These are phyloP conservation scores for Geopemphigus sp. DNA, from an alignment of 1,140 invertebrate genomes.

Conservation along the genomic window DNA sequence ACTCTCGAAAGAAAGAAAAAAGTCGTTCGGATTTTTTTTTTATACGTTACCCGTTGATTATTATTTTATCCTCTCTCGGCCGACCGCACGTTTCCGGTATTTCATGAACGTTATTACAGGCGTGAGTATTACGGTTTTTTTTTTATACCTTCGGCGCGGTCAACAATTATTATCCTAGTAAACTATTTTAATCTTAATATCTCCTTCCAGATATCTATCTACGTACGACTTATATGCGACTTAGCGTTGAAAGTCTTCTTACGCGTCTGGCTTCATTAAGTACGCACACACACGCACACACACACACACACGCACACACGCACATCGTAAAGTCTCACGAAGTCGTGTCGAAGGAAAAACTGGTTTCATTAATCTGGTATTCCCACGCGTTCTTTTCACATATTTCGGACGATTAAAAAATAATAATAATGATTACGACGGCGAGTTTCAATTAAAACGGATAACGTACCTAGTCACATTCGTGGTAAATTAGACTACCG, in stretches of 20 bases:
- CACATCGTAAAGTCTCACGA: conserved; percentile 14
- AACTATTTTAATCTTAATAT: conserved; percentile 19
- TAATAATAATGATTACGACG: background rate
- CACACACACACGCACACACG: too few species aligned
- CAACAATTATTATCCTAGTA: conserved; percentile 15
- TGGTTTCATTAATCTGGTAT: conserved; percentile 23
- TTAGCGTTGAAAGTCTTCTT: conserved; percentile 29
- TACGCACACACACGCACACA: background rate
- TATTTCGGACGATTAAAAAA: conserved; percentile 8
- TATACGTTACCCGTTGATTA: background rate
- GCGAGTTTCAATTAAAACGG: conserved; percentile 13
- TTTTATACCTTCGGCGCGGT: too few species aligned
- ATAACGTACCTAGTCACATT: background rate
- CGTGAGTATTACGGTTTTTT: background rate
- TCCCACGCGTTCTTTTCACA: conserved; percentile 25
- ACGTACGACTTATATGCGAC: conserved; percentile 29
- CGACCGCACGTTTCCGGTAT: conserved; percentile 12
- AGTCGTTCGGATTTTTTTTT: background rate
- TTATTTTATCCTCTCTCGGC: background rate
- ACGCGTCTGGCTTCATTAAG: conserved; percentile 33
- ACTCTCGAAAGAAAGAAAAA: background rate
- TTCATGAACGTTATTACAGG: background rate
- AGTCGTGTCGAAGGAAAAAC: conserved; percentile 20
- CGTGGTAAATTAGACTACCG: background rate
- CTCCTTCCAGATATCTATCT: conserved; percentile 21